Conservation (phyloP, 2,113 vertebrate genomes). For the Phainopepla nitens region DNA sequence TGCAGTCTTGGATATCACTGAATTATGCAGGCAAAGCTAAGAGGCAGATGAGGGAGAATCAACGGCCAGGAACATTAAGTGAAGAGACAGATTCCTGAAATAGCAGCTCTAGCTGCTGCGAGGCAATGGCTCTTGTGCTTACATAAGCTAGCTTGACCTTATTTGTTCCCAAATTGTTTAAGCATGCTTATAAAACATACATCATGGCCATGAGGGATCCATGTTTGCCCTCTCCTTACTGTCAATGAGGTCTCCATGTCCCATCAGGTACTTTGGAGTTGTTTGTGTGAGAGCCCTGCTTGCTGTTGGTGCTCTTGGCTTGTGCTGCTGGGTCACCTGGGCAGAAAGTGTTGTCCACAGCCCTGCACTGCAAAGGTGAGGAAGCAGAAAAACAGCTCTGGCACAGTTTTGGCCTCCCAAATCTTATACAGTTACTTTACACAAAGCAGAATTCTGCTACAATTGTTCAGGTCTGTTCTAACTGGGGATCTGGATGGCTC, state of each 20-base stretch:
- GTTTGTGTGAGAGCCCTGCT: background rate
- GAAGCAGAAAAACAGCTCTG: background rate
- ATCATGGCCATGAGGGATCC: background rate
- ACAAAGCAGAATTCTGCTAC: background rate
- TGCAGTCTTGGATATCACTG: background rate
- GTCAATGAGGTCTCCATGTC: background rate
- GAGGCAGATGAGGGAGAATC: slow-evolving; percentile 22
- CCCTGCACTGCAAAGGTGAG: background rate
- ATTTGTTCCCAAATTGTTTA: slow-evolving; percentile 20
- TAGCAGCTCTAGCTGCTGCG: background rate
- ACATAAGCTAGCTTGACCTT: slow-evolving; percentile 46
- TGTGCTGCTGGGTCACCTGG: background rate
- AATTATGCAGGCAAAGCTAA: background rate
- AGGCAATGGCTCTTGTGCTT: slow-evolving; percentile 32
- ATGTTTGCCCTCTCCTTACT: background rate
- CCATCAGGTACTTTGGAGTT: rapidly evolving
- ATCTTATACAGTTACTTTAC: background rate
- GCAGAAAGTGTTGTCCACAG: background rate
- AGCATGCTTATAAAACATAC: background rate
- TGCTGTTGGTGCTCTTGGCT: background rate
- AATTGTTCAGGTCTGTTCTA: background rate
- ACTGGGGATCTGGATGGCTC: background rate
- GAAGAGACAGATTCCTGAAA: slow-evolving; percentile 58
- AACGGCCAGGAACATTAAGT: background rate
- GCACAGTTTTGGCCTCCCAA: background rate